These are phyloP conservation scores for Numida meleagris DNA, from an alignment of 2,113 vertebrate species.

Conservation along the genomic window DNA sequence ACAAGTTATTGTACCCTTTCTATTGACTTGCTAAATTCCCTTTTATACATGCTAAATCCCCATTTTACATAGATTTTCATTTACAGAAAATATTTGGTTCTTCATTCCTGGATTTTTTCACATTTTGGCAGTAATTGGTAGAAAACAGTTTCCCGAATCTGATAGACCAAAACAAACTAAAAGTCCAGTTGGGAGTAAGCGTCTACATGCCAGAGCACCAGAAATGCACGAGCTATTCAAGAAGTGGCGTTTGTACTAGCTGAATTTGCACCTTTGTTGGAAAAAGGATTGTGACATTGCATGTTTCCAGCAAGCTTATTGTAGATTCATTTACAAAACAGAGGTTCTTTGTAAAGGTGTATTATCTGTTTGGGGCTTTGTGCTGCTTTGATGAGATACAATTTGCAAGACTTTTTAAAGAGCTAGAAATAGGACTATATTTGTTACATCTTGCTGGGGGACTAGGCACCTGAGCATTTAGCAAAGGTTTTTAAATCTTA, in stretches of 20 bases:
- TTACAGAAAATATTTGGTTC: slow-evolving; percentile 68
- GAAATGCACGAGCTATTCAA: slow-evolving; percentile 51
- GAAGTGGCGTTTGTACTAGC: slow-evolving; percentile 54
- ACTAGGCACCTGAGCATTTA: background rate
- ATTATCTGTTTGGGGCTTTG: background rate
- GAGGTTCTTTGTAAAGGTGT: background rate
- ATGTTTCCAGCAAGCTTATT: slow-evolving; percentile 25
- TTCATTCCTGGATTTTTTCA: slow-evolving; percentile 69
- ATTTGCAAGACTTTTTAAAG: background rate
- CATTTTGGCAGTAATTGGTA: slow-evolving; percentile 75
- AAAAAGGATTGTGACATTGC: background rate
- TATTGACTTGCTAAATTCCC: slow-evolving; percentile 46
- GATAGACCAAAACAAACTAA: slow-evolving; percentile 46
- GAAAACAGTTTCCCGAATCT: slow-evolving; percentile 68
- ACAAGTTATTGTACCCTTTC: slow-evolving; percentile 46
- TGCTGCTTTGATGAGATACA: background rate
- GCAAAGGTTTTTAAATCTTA: background rate
- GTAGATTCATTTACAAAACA: slow-evolving; percentile 10
- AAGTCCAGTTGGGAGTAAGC: slow-evolving; percentile 50
- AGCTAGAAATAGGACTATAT: background rate
- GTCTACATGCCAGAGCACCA: slow-evolving; percentile 12
- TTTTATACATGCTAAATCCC: slow-evolving; percentile 38
- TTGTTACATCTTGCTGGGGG: background rate
- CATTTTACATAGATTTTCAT: slow-evolving; percentile 60
- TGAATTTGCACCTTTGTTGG: slow-evolving; percentile 47